These are phyloP conservation scores for Pipistrellus pygmaeus DNA, from an alignment of 2,797 vertebrate species.

Conservation along the genomic window DNA sequence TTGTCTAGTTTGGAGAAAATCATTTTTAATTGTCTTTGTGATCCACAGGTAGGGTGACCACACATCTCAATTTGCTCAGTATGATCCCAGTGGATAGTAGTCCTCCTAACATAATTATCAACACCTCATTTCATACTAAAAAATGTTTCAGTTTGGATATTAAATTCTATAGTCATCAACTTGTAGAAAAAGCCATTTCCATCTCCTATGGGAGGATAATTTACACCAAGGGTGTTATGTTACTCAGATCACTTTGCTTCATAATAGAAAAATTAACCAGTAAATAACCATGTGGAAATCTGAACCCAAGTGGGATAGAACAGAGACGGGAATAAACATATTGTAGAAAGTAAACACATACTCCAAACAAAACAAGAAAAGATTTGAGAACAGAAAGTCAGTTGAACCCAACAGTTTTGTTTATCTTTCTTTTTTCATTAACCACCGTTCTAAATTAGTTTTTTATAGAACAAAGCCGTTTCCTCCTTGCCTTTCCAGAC, in stretches of 20 bases:
- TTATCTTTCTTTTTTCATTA: not conserved
- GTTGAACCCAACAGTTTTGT: not conserved
- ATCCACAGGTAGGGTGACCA: not conserved
- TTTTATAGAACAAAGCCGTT: conserved; percentile 10
- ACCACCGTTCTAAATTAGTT: not conserved
- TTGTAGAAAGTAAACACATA: conserved; percentile 44
- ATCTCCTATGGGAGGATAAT: not conserved
- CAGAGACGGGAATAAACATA: not conserved
- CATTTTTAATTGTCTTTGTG: not conserved
- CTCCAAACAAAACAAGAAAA: not conserved
- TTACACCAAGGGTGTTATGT: not conserved
- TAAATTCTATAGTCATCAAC: not conserved
- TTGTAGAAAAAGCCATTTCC: not conserved
- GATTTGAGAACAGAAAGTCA: not conserved
- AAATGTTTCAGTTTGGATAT: not conserved
- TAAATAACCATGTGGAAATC: conserved; percentile 19
- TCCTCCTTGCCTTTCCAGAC: not conserved
- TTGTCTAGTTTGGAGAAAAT: not conserved
- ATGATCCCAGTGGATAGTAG: not conserved
- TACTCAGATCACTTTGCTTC: not conserved
- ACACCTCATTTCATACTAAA: not conserved
- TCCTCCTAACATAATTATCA: not conserved
- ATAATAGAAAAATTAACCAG: not conserved
- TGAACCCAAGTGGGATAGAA: not conserved
- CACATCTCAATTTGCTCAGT: not conserved